Base-by-base conservation (phyloP, 2,797 vertebrate species). In the Loriculus beryllinus region DNA sequence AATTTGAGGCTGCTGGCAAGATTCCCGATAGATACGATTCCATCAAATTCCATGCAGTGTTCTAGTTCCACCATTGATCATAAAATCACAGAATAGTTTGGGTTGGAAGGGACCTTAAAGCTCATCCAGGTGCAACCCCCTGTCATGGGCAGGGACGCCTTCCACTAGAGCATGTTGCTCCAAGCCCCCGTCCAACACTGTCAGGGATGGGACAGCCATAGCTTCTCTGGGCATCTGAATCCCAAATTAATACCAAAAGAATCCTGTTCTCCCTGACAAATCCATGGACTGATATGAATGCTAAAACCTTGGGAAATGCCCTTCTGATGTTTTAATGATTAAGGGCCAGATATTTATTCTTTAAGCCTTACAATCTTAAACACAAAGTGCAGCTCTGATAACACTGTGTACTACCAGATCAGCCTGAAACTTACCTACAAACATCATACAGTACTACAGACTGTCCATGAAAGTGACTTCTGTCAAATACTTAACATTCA, bases 261-360 rank as follows among this genome's bases (percentile, higher is more conserved):
- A 78, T 54, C 16, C 31, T 4, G 0, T 56, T 60, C 26, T 89
- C 29, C 62, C 39, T 21, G 33, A 43, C 39, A 79, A 71, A 91
- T 6, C 31, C 31, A 72, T 0, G 0, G 39, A 40, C 14, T 39
- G 37, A 51, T 7, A 74, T 0, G 11, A 28, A 75, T 39, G 25
- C 63, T 75, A 70, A 26, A 88, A 56, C 48, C 69, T 51, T 18
- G 35, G 4, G 56, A 65, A 68, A 14, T 37, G 9, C 10, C 28
- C 28, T 76, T 39, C 37, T 60, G n/a, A 59, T 6, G 2, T 6
- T 56, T 42, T 52, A 52, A 0, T 68, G 77, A 48, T 60, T 6
- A 82, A 71, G 8, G 37, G 20, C 1, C 18, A 84, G 59, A 26
- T 45, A 54, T 4, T n/a, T 39, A 12, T 29, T 88, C 4, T 26